Base-by-base conservation (phyloP, 2,888 invertebrate genomes). In the Nycteola revayana region DNA sequence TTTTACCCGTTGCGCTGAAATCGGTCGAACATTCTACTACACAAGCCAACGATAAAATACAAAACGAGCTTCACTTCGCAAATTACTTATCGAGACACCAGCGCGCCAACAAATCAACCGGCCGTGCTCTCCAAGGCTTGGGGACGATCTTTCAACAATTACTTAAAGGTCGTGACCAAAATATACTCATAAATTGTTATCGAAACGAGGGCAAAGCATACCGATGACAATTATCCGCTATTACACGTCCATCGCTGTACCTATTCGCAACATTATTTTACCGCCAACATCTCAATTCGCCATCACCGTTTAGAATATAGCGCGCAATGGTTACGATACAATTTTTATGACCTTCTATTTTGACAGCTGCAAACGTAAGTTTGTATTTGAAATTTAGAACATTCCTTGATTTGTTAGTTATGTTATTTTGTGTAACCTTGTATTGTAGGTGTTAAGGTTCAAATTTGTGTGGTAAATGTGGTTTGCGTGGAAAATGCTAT, bases 151-250 rank as follows among this genome's bases (percentile, higher is more conserved):
- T 60, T 59, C 60, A 60, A 57, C 78, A 69, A 78, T 80, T 76
- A 79, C 76, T 75, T 66, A 65, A 55, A 49, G 67, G 63, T 82
- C 83, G 82, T 83, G 83, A 81, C 67, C 72, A 61, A 72, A 72
- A 75, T 77, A 69, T 71, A 68, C 71, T 69, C 78, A 70, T 82
- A 81, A 83, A 83, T 79, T 67, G 58, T 63, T 56, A 65, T 62
- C 64, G 63, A 53, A 72, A 73, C 65, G 66, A 75, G 73, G 65
- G 62, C 72, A 61, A 64, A 62, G 59, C 64, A 60, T 52, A 53
- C 55, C 66, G 75, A 75, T 75, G 76, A 81, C 81, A 80, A 82
- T 81, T 81, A 83, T 73, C 73, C 56, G 66, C 72, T 63, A 80
- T 79, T 80, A 79, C 75, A 58, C 52, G 56, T 54, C 56, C 52